Conservation (phyloP, 2,113 vertebrate genomes). For the Muntiacus reevesi region DNA sequence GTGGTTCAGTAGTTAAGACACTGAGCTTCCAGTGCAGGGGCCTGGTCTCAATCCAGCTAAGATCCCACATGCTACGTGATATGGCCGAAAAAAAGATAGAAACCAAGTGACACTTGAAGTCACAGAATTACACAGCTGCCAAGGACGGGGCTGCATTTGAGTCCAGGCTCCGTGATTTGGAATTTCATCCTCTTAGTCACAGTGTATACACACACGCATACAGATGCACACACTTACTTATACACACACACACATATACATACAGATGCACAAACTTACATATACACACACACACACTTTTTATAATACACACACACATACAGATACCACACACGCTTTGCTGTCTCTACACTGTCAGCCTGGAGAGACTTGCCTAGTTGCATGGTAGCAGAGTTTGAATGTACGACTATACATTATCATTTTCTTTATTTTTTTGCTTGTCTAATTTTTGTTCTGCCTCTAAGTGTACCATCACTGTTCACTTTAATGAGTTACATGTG, state of each 20-base stretch:
- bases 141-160: background rate
- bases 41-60: background rate
- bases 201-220: background rate
- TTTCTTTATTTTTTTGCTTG: background rate
- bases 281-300: background rate
- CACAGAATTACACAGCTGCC: background rate
- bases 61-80: background rate
- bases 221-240: too few species aligned
- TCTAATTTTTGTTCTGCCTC: conserved; percentile 21
- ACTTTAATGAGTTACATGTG: background rate
- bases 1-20: background rate
- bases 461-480: background rate
- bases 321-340: background rate
- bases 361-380: background rate
- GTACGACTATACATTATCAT: background rate
- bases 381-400: background rate
- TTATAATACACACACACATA: background rate
- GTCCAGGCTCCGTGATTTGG: background rate
- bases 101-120: background rate
- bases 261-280: background rate
- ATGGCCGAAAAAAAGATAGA: background rate
- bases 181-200: background rate
- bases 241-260: too few species aligned
- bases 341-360: background rate
- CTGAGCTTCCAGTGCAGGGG: background rate